Base-by-base conservation (phyloP, 2,113 vertebrate species). In the Castor canadensis region DNA sequence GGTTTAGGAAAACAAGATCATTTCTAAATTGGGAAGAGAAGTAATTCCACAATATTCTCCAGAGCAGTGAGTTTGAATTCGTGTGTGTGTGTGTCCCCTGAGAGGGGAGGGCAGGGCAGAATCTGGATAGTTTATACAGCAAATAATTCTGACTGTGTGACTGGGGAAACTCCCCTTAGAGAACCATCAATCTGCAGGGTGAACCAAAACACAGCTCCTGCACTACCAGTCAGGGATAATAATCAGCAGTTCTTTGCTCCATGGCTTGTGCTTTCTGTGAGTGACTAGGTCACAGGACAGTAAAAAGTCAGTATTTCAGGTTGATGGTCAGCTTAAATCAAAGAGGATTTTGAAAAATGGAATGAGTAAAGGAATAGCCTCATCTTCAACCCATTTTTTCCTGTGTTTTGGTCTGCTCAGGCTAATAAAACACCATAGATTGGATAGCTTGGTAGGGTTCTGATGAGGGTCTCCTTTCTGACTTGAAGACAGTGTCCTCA, bases 1-100 rank as follows among this genome's bases (percentile, higher is more conserved):
- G 58, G n/a, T 72, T 67, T 67, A 58, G 56, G 38, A 60, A 93
- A 77, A 54, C 22, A 28, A 76, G 81, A 35, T 56, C 22, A 10
- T 88, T 73, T 88, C 90, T 93, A 77, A 90, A 54, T 26, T 73
- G 82, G 28, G 17, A 93, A 94, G 56, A 66, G 56, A 93, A 94
- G 17, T 32, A 69, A 52, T 93, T 95, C n/a, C 49, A 66, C 40
- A 5, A 47, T 40, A 45, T 40, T 52, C 38, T 77, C 35, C 52
- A 62, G 80, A 87, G 73, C 2, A n/a, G 49, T 28, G 77, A 80
- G 32, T 81, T 32, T 80, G 71, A 62, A 60, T 49, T n/a, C n/a
- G n/a, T n/a, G n/a, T n/a, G n/a, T n/a, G n/a, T n/a, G n/a, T n/a
- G n/a, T n/a, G n/a, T n/a, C n/a, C 49, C 15, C 3, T 7, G 9